Evolutionary conservation across 1,140 invertebrate genomes (phyloP).

Genomic region (Zaprionus tsacasi): DNA sequence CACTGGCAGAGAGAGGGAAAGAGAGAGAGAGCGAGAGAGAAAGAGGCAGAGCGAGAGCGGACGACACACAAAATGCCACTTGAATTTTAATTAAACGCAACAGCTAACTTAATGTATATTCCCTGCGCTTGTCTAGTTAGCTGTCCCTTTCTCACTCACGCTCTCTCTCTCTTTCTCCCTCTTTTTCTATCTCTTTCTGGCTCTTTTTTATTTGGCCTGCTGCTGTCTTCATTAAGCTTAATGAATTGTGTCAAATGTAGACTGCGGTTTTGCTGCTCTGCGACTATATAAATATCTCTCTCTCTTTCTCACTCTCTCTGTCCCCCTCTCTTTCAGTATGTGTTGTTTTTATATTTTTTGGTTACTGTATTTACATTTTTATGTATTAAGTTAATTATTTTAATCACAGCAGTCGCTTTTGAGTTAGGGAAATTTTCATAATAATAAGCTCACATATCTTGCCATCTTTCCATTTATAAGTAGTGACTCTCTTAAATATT

Average conservation of each 20-base stretch:
- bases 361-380: constrained; percentile 56
- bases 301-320: too few relatives aligned
- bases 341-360: constrained; percentile 23
- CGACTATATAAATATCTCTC: constrained; percentile 18
- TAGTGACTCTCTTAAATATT: neutral
- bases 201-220: constrained; percentile 42
- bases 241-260: constrained; percentile 78
- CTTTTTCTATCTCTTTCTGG: constrained; percentile 3
- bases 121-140: constrained; percentile 8
- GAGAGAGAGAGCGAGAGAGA: constrained; percentile 21
- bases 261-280: constrained; percentile 56
- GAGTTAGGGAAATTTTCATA: neutral
- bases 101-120: constrained; percentile 34
- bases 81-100: constrained; percentile 83
- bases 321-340: neutral
- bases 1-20: constrained; percentile 19
- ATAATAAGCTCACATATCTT: neutral
- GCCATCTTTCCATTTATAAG: neutral
- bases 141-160: constrained; percentile 13
- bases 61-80: constrained; percentile 79
- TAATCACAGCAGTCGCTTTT: constrained; percentile 35
- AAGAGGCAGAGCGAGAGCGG: constrained; percentile 10
- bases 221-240: constrained; percentile 78
- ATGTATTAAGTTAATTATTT: constrained; percentile 72
- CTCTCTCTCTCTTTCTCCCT: constrained; percentile 18